Base-by-base conservation (phyloP, 2,888 invertebrate species). In the Xestia rhomboidea region DNA sequence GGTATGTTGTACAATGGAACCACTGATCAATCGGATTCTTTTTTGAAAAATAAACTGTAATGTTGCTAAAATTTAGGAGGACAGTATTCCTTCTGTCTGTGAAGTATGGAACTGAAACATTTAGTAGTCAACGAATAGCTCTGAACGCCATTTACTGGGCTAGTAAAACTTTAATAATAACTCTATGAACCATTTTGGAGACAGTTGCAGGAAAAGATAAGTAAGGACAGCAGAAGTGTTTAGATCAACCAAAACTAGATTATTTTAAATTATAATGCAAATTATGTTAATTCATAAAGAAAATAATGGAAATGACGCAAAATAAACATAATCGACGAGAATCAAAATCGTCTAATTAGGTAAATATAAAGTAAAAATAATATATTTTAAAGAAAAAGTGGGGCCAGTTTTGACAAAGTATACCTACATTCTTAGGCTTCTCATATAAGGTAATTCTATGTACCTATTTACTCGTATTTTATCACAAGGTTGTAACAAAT, bases 401-500 rank as follows among this genome's bases (percentile, higher is more conserved):
- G 78, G 83, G 81, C 81, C 81, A 83, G 82, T 74, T 82, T 81
- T 68, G 70, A 76, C 27, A 46, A 76, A 80, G 66, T 76, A n/a
- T n/a, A 80, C 60, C 66, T 67, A 73, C 46, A 76, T 66, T 51
- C n/a, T 54, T 83, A 82, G 66, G 69, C 44, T 82, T 83, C 79
- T 81, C 60, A 38, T 54, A 38, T 57, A 51, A 62, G 78, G 46
- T 79, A 66, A 62, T 57, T 62, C 30, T 54, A 76, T 66, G 68
- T 83, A 79, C 60, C 44, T 69, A 73, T 76, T 70, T 77, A 84
- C 71, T 84, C 46, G 49, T 77, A 77, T 81, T 77, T 63, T 72
- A 74, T 70, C 63, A 75, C 72, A 70, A 21, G 51, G 60, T 79
- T 82, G 70, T 73, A 86, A 86, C 80, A 85, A 83, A 83, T 86